Conservation (phyloP, 2,888 invertebrate species). For the Parnassius apollo region DNA sequence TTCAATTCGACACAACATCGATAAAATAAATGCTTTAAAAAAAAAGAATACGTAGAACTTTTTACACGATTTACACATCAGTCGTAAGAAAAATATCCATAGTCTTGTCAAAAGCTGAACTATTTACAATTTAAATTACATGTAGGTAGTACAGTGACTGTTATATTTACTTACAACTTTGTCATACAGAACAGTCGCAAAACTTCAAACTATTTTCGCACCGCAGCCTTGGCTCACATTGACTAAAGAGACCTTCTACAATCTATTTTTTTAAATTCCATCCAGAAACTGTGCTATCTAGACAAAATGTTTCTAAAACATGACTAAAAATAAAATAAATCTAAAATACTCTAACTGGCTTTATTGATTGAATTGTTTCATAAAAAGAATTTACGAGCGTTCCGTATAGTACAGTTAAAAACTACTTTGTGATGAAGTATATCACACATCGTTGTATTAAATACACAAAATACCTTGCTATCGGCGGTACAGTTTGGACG, state of each 20-base stretch:
- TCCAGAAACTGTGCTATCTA: too few relatives aligned
- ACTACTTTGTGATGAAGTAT: conserved; percentile 27
- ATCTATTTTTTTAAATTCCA: too few relatives aligned
- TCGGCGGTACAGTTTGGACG: conserved; percentile 4
- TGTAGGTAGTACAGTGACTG: conserved; percentile 34
- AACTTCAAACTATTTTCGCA: background rate
- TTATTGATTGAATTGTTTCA: background rate
- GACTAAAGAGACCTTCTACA: too few relatives aligned
- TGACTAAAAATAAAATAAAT: too few relatives aligned
- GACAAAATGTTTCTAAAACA: too few relatives aligned
- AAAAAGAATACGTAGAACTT: conserved; percentile 36
- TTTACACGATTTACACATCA: conserved; percentile 70
- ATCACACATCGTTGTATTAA: conserved; percentile 32
- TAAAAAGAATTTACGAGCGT: conserved; percentile 14
- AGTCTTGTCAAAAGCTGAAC: conserved; percentile 42
- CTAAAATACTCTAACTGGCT: too few relatives aligned
- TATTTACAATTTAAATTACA: conserved; percentile 44
- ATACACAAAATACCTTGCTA: conserved; percentile 11
- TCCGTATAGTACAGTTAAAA: conserved; percentile 20
- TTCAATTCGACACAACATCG: conserved; percentile 46
- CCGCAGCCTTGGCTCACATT: too few relatives aligned
- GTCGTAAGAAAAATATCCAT: conserved; percentile 64
- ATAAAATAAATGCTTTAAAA: conserved; percentile 53
- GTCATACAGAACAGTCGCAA: conserved; percentile 6
- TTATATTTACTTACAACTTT: conserved; percentile 27